Percentiles rank a stretch among this genome's conserved stretches.
Evolutionary conservation across 2,113 vertebrate species (phyloP).

Genomic region (Gallinago undulata): DNA sequence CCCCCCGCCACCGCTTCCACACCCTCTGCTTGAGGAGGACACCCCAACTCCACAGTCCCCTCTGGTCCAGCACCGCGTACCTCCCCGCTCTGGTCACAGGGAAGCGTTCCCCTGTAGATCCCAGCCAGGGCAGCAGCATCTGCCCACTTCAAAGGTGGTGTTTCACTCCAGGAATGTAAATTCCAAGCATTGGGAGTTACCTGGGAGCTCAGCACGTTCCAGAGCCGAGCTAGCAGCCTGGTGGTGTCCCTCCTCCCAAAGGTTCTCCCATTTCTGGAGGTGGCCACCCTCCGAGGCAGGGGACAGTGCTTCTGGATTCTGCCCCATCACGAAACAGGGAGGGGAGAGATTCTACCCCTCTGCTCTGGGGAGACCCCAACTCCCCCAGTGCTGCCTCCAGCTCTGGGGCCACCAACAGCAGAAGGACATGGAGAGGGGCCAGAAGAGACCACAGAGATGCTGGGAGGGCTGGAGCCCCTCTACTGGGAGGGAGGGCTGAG

Average conservation of each 20-base stretch:
- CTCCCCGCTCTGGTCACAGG: background rate
- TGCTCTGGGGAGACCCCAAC: too few relatives aligned
- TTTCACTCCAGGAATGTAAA: background rate
- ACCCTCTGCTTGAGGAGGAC: background rate
- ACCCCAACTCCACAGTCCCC: background rate
- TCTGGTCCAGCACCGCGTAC: background rate
- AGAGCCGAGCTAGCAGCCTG: background rate
- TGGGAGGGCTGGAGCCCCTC: too few relatives aligned
- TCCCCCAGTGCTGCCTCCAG: too few relatives aligned
- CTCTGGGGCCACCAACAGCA: too few relatives aligned
- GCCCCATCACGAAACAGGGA: too few relatives aligned
- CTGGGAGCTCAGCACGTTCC: background rate
- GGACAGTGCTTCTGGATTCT: background rate
- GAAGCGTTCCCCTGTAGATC: rapidly evolving
- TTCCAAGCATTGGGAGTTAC: background rate
- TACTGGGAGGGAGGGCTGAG: too few relatives aligned
- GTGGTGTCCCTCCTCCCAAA: background rate
- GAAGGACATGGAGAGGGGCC: too few relatives aligned
- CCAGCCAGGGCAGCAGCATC: background rate
- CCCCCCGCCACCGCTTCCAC: background rate
- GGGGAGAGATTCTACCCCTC: too few relatives aligned
- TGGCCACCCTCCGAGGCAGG: too few relatives aligned
- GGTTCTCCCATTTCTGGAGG: background rate
- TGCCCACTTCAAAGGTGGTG: background rate
- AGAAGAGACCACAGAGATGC: too few relatives aligned